A percentile compares a stretch with the other conserved stretches of the same genome.
Conservation (phyloP, 2,113 vertebrate species). For the Atractosteus spatula region DNA sequence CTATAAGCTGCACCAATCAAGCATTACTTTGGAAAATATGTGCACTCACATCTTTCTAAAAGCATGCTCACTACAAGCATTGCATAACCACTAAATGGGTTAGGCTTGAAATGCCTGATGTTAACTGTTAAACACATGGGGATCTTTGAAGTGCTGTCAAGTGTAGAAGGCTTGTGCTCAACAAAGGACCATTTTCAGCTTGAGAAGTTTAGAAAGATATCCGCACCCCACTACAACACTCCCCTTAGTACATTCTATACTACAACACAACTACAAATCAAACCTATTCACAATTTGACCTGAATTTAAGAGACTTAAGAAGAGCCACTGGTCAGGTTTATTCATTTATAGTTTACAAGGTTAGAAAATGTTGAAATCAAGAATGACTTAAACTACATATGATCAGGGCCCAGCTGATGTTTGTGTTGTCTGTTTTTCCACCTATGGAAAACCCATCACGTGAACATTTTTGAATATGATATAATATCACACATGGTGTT, state of each 20-base stretch:
- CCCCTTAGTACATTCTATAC: background rate
- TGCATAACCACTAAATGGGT: background rate
- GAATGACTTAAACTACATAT: too few species aligned
- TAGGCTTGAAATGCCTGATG: background rate
- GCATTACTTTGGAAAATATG: background rate
- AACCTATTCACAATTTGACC: too few species aligned
- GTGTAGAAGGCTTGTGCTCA: background rate
- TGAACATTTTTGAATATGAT: too few species aligned
- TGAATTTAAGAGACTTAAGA: too few species aligned
- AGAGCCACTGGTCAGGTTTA: too few species aligned
- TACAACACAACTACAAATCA: too few species aligned
- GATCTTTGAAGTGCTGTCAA: background rate
- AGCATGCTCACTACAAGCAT: background rate
- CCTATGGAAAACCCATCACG: too few species aligned
- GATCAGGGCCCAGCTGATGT: too few species aligned
- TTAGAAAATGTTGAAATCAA: too few species aligned
- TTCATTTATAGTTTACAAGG: too few species aligned
- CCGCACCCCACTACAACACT: background rate
- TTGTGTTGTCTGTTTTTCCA: too few species aligned
- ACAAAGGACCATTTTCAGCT: background rate
- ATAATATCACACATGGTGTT: too few species aligned
- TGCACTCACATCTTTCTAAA: background rate
- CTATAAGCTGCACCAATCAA: background rate
- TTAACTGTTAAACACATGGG: constrained; percentile 1
- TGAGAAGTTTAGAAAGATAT: background rate